Percentiles rank a stretch among this genome's conserved stretches.
These are phyloP conservation scores for Brachionus asplanchnoidis DNA, from an alignment of 1,140 invertebrate genomes.

Conservation along the genomic window DNA sequence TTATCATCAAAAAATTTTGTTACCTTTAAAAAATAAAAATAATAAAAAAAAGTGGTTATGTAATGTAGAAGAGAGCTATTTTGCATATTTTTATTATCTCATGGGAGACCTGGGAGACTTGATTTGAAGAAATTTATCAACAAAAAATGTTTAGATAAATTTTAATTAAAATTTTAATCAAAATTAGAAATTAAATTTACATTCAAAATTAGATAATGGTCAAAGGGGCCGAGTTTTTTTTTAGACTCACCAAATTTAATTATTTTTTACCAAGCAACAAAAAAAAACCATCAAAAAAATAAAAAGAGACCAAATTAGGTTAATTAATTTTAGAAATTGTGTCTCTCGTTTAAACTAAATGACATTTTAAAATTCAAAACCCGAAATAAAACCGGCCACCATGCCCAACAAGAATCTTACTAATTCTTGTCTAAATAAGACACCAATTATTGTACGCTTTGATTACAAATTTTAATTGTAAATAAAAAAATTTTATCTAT, in stretches of 20 bases:
- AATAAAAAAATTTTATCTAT: not conserved
- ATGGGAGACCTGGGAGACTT: not conserved
- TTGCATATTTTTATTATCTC: slow-evolving; percentile 36
- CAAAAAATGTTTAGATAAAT: slow-evolving; percentile 26
- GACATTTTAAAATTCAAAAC: slow-evolving; percentile 3
- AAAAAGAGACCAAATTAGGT: not conserved
- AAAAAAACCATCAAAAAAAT: not conserved
- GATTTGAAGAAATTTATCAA: not conserved
- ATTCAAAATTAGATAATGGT: not conserved
- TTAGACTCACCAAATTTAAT: not conserved
- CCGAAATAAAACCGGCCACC: not conserved
- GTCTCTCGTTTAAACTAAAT: not conserved
- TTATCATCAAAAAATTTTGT: slow-evolving; percentile 41
- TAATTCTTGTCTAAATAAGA: not conserved
- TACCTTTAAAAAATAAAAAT: slow-evolving; percentile 28
- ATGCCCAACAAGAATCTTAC: not conserved
- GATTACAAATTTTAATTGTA: not conserved
- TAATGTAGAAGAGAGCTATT: slow-evolving; percentile 16
- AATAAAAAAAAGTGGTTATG: not conserved
- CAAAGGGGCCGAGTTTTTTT: not conserved
- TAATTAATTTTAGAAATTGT: slow-evolving; percentile 22
- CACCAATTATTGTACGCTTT: not conserved
- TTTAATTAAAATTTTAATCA: slow-evolving; percentile 17
- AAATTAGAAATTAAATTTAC: not conserved
- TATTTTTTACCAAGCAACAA: not conserved